A percentile compares a stretch with the other conserved stretches of the same genome.
phyloP scores from a whole-genome alignment of 2,113 vertebrate species.

The Erpornis zantholeuca region DNA sequence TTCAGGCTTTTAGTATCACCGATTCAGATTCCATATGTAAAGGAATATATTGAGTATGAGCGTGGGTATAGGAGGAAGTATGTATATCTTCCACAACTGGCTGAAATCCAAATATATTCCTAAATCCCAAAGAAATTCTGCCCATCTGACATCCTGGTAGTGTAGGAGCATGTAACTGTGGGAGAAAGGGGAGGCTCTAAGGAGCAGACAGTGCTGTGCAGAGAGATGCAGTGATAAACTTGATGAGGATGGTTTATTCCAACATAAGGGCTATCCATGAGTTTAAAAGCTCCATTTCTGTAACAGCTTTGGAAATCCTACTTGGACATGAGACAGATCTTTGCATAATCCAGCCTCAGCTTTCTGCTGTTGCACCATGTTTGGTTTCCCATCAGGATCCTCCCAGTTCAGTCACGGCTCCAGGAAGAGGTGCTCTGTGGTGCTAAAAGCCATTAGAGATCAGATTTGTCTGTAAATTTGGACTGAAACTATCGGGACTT shows the following conservation, averaged over 20 bases:
- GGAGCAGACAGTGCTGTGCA: not conserved
- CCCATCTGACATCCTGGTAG: not conserved
- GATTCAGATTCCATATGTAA: slow-evolving; percentile 21
- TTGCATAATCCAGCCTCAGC: not conserved
- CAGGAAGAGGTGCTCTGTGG: not conserved
- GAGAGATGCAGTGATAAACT: not conserved
- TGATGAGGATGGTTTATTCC: not conserved
- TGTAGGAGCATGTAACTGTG: not conserved
- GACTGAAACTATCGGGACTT: not conserved
- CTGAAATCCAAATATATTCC: slow-evolving; percentile 10
- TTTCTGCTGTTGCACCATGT: not conserved
- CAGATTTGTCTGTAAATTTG: not conserved
- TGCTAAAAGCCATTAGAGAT: not conserved
- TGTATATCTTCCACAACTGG: not conserved
- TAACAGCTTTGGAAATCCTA: not conserved
- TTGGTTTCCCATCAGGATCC: not conserved
- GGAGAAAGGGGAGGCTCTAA: not conserved
- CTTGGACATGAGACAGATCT: not conserved
- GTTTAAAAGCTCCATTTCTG: not conserved
- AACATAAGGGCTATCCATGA: not conserved
- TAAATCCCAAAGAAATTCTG: not conserved
- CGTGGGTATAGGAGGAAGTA: not conserved
- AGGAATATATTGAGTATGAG: not conserved
- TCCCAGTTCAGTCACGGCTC: not conserved
- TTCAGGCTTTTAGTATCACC: not conserved